Evolutionary conservation across 2,797 vertebrate species (phyloP).

Genomic region (Melopsittacus undulatus): DNA sequence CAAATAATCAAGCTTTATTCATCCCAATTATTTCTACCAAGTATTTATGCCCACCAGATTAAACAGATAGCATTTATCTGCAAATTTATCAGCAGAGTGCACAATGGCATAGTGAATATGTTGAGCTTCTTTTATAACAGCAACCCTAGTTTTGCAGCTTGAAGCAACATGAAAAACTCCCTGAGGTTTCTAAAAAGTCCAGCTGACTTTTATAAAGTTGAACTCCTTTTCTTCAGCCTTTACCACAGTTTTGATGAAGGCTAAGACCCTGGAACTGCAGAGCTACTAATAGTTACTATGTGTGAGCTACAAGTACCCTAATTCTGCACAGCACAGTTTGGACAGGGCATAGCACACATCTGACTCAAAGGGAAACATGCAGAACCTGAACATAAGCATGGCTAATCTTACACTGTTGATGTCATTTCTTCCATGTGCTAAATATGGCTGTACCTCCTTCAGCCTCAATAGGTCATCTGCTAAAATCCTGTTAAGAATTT

Average conservation of each 20-base stretch:
- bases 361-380: neutral
- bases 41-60: constrained; percentile 9
- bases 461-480: neutral
- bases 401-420: neutral
- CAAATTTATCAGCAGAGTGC: constrained; percentile 8
- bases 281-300: neutral
- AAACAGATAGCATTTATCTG: neutral
- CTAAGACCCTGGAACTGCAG: neutral
- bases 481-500: neutral
- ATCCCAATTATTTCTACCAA: constrained; percentile 9
- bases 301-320: neutral
- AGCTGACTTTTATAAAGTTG: neutral
- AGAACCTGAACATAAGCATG: neutral
- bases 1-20: constrained; percentile 33
- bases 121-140: neutral
- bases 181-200: neutral
- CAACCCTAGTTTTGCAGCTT: neutral
- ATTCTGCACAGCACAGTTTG: neutral
- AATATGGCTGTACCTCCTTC: neutral
- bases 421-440: neutral
- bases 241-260: neutral
- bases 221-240: neutral
- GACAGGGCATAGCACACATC: too few relatives aligned
- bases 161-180: neutral
- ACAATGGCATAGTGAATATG: neutral